A percentile compares a stretch with the other conserved stretches of the same genome.
phyloP scores from a whole-genome alignment of 2,113 vertebrate genomes.

The Neoarius graeffei region DNA sequence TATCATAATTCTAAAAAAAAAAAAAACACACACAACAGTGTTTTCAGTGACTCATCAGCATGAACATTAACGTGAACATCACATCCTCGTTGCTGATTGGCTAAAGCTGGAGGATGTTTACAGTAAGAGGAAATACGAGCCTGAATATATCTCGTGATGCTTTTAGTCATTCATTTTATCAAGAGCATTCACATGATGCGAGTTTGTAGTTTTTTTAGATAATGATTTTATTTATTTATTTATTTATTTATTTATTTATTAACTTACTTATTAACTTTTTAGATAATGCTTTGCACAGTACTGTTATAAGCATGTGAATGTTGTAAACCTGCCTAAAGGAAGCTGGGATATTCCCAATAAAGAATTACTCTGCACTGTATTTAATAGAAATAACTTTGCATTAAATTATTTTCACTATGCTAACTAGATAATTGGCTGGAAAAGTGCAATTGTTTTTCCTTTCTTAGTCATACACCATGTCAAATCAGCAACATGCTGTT shows the following conservation, averaged over 20 bases:
- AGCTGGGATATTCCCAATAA: not conserved
- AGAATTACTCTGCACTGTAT: not conserved
- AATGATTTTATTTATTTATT: not conserved
- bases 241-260: not conserved
- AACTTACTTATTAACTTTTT: not conserved
- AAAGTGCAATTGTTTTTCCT: not conserved
- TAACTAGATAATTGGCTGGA: not conserved
- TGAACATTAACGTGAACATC: not conserved
- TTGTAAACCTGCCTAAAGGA: not conserved
- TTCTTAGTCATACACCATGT: not conserved
- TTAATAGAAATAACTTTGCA: not conserved
- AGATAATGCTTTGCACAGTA: not conserved
- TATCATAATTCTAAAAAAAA: too few species aligned
- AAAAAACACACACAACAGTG: too few species aligned
- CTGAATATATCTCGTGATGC: not conserved
- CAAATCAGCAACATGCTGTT: not conserved
- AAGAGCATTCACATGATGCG: not conserved
- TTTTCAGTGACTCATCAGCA: not conserved
- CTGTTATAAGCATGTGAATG: not conserved
- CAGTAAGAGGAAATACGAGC: not conserved
- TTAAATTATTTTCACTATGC: not conserved
- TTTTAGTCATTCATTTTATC: not conserved
- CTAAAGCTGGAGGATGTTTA: not conserved
- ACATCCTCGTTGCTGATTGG: not conserved
- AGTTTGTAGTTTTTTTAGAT: not conserved